Base-by-base conservation (phyloP, 35 echinoderm and acorn worm species). In the Chiridota heheva region DNA sequence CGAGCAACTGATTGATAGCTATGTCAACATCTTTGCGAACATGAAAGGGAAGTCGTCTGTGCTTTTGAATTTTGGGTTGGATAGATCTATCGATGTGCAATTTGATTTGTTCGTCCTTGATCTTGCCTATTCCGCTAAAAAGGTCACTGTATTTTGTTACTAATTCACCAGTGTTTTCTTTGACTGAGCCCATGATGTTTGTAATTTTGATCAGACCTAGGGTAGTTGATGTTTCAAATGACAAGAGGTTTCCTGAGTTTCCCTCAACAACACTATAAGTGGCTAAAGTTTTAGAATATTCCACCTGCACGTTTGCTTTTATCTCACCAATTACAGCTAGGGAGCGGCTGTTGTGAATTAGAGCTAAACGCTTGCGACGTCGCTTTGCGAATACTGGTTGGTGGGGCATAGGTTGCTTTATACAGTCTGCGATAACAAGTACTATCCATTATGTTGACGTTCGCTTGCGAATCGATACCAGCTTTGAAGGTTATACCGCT, bases 401-500 rank as follows among this genome's bases (percentile, higher is more conserved):
- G 30, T 62, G 77, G 77, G 13, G 77, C 77, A 16, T 36, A 55
- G 26, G 37, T 20, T 61, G 45, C 13, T 16, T 5, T 20, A 30
- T 81, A 68, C n/a, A 82, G 28, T 27, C 69, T 41, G 18, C 48
- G 22, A 53, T 68, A 82, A 2, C 61, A 25, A 10, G 60, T 15
- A 24, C 69, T 82, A 63, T 82, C 80, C 29, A 82, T 26, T 15
- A 70, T 56, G 32, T 83, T 83, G 7, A 57, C 44, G 31, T 65
- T 83, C 53, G 63, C 80, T 70, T 83, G 64, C 1, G 80, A 83
- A 28, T 82, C 61, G n/a, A 70, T 83, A 33, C 80, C 80, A 42
- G 69, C 69, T 6, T 3, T 53, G 18, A 82, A 42, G 44, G 47
- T 69, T 6, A 35, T 70, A 24, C 65, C 81, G 6, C 64, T 46